These are phyloP conservation scores for Lepidothrix coronata DNA, from an alignment of 2,113 vertebrate genomes.

Conservation along the genomic window DNA sequence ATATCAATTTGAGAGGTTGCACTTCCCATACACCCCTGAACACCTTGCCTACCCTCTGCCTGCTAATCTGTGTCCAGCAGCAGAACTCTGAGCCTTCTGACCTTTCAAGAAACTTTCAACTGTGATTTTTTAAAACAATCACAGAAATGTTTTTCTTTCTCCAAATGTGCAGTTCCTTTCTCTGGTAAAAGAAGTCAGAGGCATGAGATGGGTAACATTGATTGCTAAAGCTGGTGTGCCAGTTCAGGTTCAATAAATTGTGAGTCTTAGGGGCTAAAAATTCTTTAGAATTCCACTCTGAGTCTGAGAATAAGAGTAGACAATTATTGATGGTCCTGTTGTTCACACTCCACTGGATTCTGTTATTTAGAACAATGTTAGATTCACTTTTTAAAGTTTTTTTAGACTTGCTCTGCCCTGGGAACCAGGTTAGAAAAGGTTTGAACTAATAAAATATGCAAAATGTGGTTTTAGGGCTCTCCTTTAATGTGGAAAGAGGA, in stretches of 20 bases:
- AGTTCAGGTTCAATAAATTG: constrained; percentile 21
- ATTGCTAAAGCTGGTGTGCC: neutral
- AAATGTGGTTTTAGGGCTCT: constrained; percentile 35
- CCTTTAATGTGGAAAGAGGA: constrained; percentile 58
- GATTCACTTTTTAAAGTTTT: neutral
- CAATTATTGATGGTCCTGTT: constrained; percentile 22
- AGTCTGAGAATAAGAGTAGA: neutral
- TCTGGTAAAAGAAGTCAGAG: neutral
- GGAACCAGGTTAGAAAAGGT: constrained; percentile 39
- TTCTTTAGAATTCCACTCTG: neutral
- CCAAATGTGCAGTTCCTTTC: neutral
- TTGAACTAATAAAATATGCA: constrained; percentile 51
- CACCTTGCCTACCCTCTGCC: constrained; percentile 32
- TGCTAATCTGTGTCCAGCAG: constrained; percentile 34
- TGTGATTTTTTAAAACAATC: neutral
- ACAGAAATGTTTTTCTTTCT: constrained; percentile 39
- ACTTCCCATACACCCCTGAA: neutral
- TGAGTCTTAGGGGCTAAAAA: neutral
- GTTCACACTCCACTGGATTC: neutral
- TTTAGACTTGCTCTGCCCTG: neutral
- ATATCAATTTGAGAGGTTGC: constrained; percentile 40
- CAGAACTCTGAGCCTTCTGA: neutral
- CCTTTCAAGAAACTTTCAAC: constrained; percentile 39
- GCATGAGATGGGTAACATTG: neutral
- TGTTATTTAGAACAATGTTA: neutral